A percentile compares a stretch with the other conserved stretches of the same genome.
These are phyloP conservation scores for Pseudorhombus dupliciocellatus DNA, from an alignment of 2,113 vertebrate genomes.

Conservation along the genomic window DNA sequence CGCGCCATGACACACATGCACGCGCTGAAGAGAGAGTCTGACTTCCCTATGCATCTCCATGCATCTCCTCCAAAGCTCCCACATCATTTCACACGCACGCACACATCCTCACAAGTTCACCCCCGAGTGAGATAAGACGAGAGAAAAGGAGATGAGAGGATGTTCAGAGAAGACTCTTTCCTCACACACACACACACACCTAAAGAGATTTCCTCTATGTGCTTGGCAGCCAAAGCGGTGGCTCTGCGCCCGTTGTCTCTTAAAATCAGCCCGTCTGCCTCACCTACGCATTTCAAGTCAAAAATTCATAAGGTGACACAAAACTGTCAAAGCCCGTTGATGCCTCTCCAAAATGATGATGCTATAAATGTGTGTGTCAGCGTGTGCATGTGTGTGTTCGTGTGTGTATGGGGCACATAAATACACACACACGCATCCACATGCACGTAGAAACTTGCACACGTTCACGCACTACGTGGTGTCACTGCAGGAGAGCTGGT, in stretches of 20 bases:
- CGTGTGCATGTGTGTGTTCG: constrained; percentile 9
- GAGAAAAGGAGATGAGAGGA: constrained; percentile 44
- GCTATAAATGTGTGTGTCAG: constrained; percentile 22
- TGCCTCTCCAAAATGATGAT: constrained; percentile 56
- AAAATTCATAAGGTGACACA: constrained; percentile 76
- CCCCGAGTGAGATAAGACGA: constrained; percentile 52
- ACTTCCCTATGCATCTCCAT: constrained; percentile 36
- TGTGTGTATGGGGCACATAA: constrained; percentile 25
- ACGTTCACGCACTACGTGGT: no score
- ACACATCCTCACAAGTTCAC: constrained; percentile 50
- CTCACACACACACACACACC: constrained; percentile 16
- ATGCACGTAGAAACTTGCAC: not conserved
- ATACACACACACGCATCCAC: constrained; percentile 12
- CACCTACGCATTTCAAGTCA: constrained; percentile 75
- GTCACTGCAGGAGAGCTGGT: not conserved
- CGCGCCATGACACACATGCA: constrained; percentile 38
- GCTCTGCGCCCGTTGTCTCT: constrained; percentile 59
- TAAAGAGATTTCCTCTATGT: constrained; percentile 25
- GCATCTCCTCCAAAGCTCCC: constrained; percentile 35
- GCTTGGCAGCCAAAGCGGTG: constrained; percentile 61
- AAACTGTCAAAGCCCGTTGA: constrained; percentile 73
- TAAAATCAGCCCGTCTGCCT: constrained; percentile 62
- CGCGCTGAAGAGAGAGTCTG: constrained; percentile 25
- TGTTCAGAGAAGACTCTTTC: constrained; percentile 33
- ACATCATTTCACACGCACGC: constrained; percentile 30